Evolutionary conservation across 2,888 invertebrate genomes (phyloP).

Genomic region (Trichogramma dendrolimi): DNA sequence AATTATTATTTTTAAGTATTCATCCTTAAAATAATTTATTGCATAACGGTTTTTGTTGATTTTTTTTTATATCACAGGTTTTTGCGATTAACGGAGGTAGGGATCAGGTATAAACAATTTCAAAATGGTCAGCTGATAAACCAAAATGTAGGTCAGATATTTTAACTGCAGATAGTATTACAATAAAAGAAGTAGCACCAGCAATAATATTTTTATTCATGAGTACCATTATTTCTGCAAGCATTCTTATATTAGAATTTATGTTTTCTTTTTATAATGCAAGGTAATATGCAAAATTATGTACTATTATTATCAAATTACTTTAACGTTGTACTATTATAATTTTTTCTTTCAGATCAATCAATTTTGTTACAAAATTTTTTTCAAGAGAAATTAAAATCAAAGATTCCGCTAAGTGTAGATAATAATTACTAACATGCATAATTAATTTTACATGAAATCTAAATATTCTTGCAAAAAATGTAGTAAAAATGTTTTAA

Average conservation of each 20-base stretch:
- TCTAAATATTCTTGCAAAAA: too few species aligned
- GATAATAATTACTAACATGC: too few species aligned
- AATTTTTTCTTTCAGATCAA: too few species aligned
- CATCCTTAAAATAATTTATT: too few species aligned
- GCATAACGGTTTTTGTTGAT: too few species aligned
- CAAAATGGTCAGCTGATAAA: slow-evolving; percentile 40
- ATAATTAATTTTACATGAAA: too few species aligned
- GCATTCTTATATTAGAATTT: slow-evolving; percentile 30
- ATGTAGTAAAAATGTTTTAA: too few species aligned
- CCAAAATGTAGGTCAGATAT: slow-evolving; percentile 39
- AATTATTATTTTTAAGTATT: too few species aligned
- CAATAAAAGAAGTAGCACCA: slow-evolving; percentile 41
- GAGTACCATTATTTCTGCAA: slow-evolving; percentile 34
- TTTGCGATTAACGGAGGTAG: slow-evolving; percentile 37
- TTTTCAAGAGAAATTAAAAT: too few species aligned
- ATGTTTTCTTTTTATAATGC: slow-evolving; percentile 8
- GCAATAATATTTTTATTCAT: slow-evolving; percentile 37
- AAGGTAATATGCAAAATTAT: neutral
- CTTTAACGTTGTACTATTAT: neutral
- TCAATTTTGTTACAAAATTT: too few species aligned
- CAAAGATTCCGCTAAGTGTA: too few species aligned
- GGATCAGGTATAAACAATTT: slow-evolving; percentile 39
- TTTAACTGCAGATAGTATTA: slow-evolving; percentile 40
- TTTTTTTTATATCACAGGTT: slow-evolving; percentile 29
- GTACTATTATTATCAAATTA: neutral